Conservation (phyloP, 2,113 vertebrate genomes). For the Ochotona curzoniae region DNA sequence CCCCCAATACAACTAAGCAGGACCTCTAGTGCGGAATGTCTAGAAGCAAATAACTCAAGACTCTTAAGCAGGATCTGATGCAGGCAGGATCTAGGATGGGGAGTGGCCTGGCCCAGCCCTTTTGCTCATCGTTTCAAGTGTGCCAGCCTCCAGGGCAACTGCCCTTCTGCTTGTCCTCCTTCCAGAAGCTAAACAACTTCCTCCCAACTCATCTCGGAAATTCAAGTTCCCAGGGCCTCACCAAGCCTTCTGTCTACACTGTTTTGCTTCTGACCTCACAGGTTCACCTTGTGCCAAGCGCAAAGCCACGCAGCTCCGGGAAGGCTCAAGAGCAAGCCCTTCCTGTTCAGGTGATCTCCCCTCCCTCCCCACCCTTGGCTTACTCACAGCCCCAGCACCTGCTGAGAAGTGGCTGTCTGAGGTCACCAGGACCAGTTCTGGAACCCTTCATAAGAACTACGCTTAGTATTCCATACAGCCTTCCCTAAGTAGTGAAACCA, state of each 20-base stretch:
- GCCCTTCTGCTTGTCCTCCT: not conserved
- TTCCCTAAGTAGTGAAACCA: not conserved
- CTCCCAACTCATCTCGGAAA: slow-evolving; percentile 41
- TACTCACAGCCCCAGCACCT: not conserved
- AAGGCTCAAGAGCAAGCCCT: slow-evolving; percentile 20
- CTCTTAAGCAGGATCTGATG: not conserved
- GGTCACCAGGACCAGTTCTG: not conserved
- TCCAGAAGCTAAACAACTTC: slow-evolving; percentile 14
- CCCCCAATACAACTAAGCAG: not conserved
- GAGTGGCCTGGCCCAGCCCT: not conserved
- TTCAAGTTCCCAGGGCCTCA: not conserved
- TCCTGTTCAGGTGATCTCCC: not conserved
- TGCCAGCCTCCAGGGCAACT: not conserved
- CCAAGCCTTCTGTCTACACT: slow-evolving; percentile 3
- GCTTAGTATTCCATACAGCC: slow-evolving; percentile 32
- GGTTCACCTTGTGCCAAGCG: not conserved
- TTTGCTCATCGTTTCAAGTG: not conserved
- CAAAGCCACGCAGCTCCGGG: slow-evolving; percentile 12
- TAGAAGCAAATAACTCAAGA: not conserved
- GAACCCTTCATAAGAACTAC: slow-evolving; percentile 17
- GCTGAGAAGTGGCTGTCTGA: slow-evolving; percentile 16
- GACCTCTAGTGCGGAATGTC: not conserved
- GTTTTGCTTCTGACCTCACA: slow-evolving; percentile 21
- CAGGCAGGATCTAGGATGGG: not conserved
- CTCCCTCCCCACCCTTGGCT: not conserved